Evolutionary conservation across 2,797 vertebrate species (phyloP).

Genomic region (Lepilemur ruficaudatus): DNA sequence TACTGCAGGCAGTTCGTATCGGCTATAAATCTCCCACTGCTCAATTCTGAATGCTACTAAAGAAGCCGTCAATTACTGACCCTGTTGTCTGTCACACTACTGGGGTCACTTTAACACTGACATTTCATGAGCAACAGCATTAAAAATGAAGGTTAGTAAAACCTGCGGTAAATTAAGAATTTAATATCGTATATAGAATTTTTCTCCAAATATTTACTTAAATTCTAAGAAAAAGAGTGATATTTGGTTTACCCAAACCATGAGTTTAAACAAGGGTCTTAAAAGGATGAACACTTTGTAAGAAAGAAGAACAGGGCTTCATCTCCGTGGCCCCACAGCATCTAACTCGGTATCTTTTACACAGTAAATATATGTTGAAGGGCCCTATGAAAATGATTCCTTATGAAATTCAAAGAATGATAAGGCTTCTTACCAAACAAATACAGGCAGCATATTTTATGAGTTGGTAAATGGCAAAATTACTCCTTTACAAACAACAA

Average conservation of each 20-base stretch:
- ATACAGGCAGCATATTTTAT: neutral
- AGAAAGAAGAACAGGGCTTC: neutral
- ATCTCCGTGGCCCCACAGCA: neutral
- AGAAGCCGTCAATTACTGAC: neutral
- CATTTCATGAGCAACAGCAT: neutral
- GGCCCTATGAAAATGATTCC: neutral
- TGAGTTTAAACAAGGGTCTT: neutral
- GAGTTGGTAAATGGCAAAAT: neutral
- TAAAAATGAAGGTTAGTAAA: constrained; percentile 22
- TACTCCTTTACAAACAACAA: neutral
- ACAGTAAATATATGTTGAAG: fast-evolving
- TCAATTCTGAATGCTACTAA: neutral
- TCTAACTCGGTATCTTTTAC: neutral
- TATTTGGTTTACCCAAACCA: constrained; percentile 4
- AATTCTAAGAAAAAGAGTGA: neutral
- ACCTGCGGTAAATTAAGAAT: neutral
- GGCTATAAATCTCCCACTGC: neutral
- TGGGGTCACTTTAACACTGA: neutral
- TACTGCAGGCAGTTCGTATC: neutral
- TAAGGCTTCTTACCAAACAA: neutral
- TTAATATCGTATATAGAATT: neutral
- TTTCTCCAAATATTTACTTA: constrained; percentile 42
- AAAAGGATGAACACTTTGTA: neutral
- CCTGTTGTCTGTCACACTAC: neutral
- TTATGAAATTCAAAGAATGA: neutral